phyloP scores from a whole-genome alignment of 2,113 vertebrate genomes.

The Octodon degus region DNA sequence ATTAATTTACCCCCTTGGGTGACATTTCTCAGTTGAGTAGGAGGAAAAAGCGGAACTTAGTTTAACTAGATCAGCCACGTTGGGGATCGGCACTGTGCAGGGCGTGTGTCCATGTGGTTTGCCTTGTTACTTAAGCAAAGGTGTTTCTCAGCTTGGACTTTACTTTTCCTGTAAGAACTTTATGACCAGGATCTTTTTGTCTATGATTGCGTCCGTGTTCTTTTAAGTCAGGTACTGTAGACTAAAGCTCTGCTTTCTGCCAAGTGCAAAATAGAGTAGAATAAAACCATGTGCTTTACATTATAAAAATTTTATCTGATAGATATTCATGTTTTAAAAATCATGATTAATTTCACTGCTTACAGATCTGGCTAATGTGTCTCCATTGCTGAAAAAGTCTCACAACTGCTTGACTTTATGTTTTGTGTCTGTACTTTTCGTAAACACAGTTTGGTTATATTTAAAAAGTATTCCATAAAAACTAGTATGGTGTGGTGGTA shows the following conservation, averaged over 20 bases:
- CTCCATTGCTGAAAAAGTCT: not conserved
- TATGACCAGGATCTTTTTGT: constrained; percentile 43
- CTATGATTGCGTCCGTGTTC: constrained; percentile 51
- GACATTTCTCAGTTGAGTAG: constrained; percentile 63
- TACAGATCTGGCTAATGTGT: not conserved
- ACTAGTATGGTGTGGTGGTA: not conserved
- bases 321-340: constrained; percentile 86
- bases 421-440: constrained; percentile 1
- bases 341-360: constrained; percentile 74
- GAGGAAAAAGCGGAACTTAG: constrained; percentile 22
- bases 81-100: not conserved
- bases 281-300: constrained; percentile 90
- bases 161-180: constrained; percentile 52
- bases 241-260: constrained; percentile 84
- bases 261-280: constrained; percentile 87
- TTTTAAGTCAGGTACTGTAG: constrained; percentile 84
- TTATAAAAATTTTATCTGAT: constrained; percentile 85
- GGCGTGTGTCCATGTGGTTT: constrained; percentile 47
- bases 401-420: not conserved
- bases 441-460: not conserved
- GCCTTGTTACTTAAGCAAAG: constrained; percentile 6
- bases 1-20: constrained; percentile 66
- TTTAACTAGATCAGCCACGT: constrained; percentile 27
- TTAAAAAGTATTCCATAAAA: not conserved
- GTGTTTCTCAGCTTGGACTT: constrained; percentile 29